Percentiles rank a stretch among this genome's conserved stretches.
Conservation (phyloP, 2,113 vertebrate genomes). For the Pollimyrus isidori region DNA sequence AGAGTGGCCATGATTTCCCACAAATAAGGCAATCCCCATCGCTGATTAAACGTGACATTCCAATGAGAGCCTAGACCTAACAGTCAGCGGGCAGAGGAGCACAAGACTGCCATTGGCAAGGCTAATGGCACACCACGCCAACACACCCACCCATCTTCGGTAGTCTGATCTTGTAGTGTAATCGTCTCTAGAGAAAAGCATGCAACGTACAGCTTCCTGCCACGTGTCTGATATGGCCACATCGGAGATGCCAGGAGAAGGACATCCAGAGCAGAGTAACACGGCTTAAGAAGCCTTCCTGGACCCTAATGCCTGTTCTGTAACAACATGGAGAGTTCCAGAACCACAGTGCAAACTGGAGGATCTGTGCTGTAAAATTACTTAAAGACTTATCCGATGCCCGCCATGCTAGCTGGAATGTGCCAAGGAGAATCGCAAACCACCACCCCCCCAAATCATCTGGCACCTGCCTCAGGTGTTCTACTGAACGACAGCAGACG, state of each 20-base stretch:
- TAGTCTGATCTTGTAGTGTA: neutral
- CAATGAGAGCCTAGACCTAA: neutral
- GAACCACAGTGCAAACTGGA: neutral
- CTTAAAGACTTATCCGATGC: slow-evolving; percentile 17
- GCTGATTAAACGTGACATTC: neutral
- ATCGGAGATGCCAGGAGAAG: neutral
- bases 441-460: neutral
- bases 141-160: neutral
- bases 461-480: slow-evolving; percentile 6
- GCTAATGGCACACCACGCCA: neutral
- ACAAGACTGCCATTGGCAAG: neutral
- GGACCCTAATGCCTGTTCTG: neutral
- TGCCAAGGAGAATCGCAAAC: neutral
- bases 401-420: neutral
- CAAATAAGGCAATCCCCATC: neutral
- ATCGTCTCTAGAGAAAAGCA: neutral
- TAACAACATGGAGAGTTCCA: neutral
- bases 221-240: neutral
- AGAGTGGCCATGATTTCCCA: neutral
- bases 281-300: neutral
- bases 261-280: neutral
- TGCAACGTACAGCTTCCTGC: neutral
- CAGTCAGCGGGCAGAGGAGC: neutral
- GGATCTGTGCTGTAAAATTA: neutral
- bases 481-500: neutral